Conservation (phyloP, 2,888 invertebrate genomes). For the Agrilus cyanescens region DNA sequence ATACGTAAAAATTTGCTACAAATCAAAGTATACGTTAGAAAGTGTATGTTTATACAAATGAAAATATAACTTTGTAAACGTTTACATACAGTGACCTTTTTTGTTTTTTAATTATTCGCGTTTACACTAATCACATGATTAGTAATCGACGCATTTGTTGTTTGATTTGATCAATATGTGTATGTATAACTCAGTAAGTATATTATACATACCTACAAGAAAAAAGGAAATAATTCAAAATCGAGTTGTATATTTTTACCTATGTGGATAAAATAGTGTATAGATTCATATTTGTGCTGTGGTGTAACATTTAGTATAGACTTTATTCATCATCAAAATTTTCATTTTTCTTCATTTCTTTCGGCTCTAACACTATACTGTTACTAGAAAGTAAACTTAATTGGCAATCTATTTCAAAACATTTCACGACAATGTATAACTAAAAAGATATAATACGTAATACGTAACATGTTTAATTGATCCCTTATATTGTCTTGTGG, state of each 20-base stretch:
- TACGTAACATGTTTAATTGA: constrained; percentile 14
- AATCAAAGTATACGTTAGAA: constrained; percentile 33
- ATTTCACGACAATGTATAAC: constrained; percentile 8
- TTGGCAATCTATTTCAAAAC: constrained; percentile 6
- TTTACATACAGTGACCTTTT: constrained; percentile 6
- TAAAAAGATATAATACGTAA: constrained; percentile 10
- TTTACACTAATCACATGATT: too few relatives aligned
- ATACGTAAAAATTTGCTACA: constrained; percentile 35
- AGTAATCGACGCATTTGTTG: too few relatives aligned
- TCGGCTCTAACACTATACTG: background rate
- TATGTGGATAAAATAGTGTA: constrained; percentile 38
- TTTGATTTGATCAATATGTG: too few relatives aligned
- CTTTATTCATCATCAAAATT: constrained; percentile 29
- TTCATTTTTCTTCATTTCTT: constrained; percentile 11
- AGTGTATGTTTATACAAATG: constrained; percentile 27
- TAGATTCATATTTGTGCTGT: constrained; percentile 38
- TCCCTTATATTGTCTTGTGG: constrained; percentile 34
- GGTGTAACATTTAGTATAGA: constrained; percentile 38
- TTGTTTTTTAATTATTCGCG: too few relatives aligned
- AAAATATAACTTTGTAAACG: constrained; percentile 16
- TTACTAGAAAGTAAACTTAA: background rate
- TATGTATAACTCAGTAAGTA: too few relatives aligned
- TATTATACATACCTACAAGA: too few relatives aligned
- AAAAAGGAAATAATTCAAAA: constrained; percentile 3
- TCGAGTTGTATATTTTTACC: constrained; percentile 39